Conservation (phyloP, 2,797 vertebrate species). For the Epinephelus malabaricus region DNA sequence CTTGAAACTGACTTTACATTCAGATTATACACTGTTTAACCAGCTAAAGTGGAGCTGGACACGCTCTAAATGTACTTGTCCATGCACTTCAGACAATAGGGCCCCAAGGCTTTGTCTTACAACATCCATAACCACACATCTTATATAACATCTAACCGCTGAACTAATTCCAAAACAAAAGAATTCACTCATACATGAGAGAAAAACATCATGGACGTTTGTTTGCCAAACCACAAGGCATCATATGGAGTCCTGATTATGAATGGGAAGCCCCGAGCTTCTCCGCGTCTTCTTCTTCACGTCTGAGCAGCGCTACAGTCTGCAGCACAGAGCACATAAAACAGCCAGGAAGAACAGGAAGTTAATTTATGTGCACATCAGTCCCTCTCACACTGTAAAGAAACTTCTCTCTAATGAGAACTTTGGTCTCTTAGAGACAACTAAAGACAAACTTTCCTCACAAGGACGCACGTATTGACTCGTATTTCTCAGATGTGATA, state of each 20-base stretch:
- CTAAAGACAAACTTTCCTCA: background rate
- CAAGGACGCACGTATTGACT: background rate
- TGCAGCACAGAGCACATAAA: constrained; percentile 15
- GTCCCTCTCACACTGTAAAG: background rate
- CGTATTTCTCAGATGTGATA: background rate
- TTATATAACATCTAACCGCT: background rate
- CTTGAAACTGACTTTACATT: no score
- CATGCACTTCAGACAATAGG: no score
- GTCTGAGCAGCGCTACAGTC: constrained; percentile 23
- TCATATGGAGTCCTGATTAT: constrained; percentile 21
- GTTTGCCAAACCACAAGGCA: background rate
- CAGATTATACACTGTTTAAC: no score
- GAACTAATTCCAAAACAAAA: background rate
- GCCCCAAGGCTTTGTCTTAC: background rate
- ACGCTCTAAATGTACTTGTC: no score
- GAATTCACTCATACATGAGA: background rate
- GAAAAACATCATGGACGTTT: background rate
- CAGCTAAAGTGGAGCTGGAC: no score
- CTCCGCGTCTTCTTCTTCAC: constrained; percentile 5
- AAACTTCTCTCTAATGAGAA: background rate
- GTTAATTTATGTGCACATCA: constrained; percentile 19
- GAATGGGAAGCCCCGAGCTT: constrained; percentile 21
- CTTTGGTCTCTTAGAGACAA: constrained; percentile 24
- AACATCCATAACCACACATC: background rate
- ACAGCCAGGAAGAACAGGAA: constrained; percentile 14